A percentile compares a stretch with the other conserved stretches of the same genome.
Evolutionary conservation across 2,888 invertebrate genomes (phyloP).

Genomic region (Trachelus stipa): DNA sequence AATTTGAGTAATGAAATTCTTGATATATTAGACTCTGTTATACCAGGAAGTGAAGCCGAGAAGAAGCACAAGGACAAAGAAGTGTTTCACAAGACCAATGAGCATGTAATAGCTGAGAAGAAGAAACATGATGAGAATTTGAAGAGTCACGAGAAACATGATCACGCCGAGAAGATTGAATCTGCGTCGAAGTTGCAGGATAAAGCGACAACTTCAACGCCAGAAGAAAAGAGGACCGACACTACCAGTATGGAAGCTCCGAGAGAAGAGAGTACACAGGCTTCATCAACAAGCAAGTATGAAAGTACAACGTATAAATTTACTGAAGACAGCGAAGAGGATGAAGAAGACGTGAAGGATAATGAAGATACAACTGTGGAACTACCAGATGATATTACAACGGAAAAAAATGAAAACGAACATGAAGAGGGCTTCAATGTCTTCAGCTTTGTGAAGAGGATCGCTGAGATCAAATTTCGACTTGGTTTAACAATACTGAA

Average conservation of each 20-base stretch:
- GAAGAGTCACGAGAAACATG: slow-evolving; percentile 21
- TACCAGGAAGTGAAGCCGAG: slow-evolving; percentile 39
- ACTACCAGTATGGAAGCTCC: neutral
- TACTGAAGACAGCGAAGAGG: neutral
- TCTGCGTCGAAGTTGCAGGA: slow-evolving; percentile 8
- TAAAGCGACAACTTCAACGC: slow-evolving; percentile 8
- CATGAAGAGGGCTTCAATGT: slow-evolving; percentile 12
- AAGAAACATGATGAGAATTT: slow-evolving; percentile 17
- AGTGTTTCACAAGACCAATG: slow-evolving; percentile 6
- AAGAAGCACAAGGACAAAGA: slow-evolving; percentile 24
- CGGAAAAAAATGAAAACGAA: slow-evolving; percentile 28
- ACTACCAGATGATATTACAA: slow-evolving; percentile 41
- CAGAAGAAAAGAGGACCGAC: slow-evolving; percentile 13
- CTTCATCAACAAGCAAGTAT: slow-evolving; percentile 2
- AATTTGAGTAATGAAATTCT: slow-evolving; percentile 62
- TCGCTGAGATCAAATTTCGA: slow-evolving; percentile 77
- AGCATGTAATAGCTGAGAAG: slow-evolving; percentile 8
- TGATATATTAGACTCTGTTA: slow-evolving; percentile 59
- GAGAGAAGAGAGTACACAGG: slow-evolving; percentile 7
- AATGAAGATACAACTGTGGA: slow-evolving; percentile 41
- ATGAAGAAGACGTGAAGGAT: slow-evolving; percentile 23
- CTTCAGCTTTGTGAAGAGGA: slow-evolving; percentile 73
- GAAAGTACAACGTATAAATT: slow-evolving; percentile 2
- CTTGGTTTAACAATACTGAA: slow-evolving; percentile 77
- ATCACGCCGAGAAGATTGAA: slow-evolving; percentile 24